Conservation (phyloP, 2,797 vertebrate genomes). For the Nannoperca australis region DNA sequence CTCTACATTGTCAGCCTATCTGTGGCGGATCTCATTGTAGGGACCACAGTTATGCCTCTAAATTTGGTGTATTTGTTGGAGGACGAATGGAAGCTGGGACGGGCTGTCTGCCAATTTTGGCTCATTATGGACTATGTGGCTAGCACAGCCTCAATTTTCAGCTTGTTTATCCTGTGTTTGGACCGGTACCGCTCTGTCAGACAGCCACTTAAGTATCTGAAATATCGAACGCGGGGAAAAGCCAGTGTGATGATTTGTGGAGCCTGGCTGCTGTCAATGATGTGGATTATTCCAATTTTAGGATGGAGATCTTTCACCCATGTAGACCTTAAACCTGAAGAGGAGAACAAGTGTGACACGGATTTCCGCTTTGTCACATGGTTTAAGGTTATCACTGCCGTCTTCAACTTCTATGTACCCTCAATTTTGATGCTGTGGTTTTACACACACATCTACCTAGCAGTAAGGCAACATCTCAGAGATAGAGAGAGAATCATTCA, state of each 20-base stretch:
- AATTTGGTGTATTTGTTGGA: conserved; percentile 91
- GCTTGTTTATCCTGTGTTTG: conserved; percentile 93
- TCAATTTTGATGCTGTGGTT: conserved; percentile 95
- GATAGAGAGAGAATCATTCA: conserved; percentile 87
- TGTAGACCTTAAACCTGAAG: conserved; percentile 82
- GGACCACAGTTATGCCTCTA: conserved; percentile 94
- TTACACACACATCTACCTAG: conserved; percentile 91
- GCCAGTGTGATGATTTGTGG: conserved; percentile 89
- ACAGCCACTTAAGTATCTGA: conserved; percentile 92
- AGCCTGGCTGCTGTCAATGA: conserved; percentile 92
- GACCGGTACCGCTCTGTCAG: conserved; percentile 95
- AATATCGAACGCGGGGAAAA: conserved; percentile 91
- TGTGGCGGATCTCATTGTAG: conserved; percentile 93
- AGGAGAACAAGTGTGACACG: conserved; percentile 90
- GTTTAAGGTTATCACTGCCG: conserved; percentile 94
- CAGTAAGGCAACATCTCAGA: conserved; percentile 89
- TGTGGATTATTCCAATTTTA: conserved; percentile 94
- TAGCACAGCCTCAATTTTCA: conserved; percentile 97
- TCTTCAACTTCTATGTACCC: conserved; percentile 95
- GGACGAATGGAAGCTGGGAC: conserved; percentile 87
- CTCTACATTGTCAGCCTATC: conserved; percentile 97
- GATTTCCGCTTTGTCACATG: conserved; percentile 93
- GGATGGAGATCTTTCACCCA: conserved; percentile 90
- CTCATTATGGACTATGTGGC: conserved; percentile 98
- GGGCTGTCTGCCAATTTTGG: conserved; percentile 93